Percentiles rank a stretch among this genome's conserved stretches.
phyloP scores from a whole-genome alignment of 2,113 vertebrate genomes.

The Eupsittula cactorum region DNA sequence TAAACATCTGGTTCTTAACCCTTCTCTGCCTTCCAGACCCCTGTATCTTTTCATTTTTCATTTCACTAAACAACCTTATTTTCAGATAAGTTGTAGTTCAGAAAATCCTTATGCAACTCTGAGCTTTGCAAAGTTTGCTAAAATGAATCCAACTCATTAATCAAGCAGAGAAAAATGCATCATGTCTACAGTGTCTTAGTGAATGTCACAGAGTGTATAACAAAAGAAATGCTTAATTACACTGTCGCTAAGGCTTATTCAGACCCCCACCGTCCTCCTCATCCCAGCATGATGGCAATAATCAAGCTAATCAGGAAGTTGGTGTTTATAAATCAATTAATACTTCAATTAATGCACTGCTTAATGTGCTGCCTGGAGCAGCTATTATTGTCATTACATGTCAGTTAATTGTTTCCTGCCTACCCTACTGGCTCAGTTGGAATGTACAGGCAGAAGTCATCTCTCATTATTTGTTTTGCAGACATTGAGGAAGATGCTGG shows the following conservation, averaged over 20 bases:
- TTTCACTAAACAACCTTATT: not conserved
- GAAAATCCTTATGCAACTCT: not conserved
- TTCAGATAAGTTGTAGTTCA: not conserved
- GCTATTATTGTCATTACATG: slow-evolving; percentile 33
- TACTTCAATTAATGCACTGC: slow-evolving; percentile 59
- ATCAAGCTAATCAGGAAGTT: slow-evolving; percentile 52
- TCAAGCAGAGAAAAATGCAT: not conserved
- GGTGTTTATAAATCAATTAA: slow-evolving; percentile 67
- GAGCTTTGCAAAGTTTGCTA: not conserved
- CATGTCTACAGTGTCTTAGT: not conserved
- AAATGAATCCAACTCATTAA: not conserved
- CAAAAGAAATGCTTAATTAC: slow-evolving; percentile 53
- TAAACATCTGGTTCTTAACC: not conserved
- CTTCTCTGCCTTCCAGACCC: not conserved
- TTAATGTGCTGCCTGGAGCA: slow-evolving; percentile 53
- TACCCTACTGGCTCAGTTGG: not conserved
- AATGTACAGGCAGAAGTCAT: not conserved
- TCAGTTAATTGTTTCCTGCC: slow-evolving; percentile 48
- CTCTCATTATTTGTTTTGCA: not conserved
- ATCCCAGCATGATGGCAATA: slow-evolving; percentile 29
- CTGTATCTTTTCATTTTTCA: not conserved
- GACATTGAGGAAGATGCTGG: not conserved
- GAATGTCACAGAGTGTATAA: not conserved
- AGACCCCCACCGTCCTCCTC: not conserved
- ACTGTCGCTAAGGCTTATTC: not conserved